phyloP scores from a whole-genome alignment of 2,113 vertebrate species.

The Cinclus mexicanus region DNA sequence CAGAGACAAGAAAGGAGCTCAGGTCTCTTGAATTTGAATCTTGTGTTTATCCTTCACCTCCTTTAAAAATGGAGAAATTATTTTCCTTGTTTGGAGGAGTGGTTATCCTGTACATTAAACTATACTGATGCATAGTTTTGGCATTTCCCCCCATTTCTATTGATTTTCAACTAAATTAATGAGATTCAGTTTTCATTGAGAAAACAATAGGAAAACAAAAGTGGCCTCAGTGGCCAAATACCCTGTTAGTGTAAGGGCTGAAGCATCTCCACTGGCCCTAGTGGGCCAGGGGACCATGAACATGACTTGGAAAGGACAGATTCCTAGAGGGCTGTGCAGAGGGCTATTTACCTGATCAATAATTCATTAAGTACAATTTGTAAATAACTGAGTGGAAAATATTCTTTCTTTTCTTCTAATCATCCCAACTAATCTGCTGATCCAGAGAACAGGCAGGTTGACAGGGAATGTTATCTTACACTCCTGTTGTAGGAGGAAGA shows the following conservation, averaged over 20 bases:
- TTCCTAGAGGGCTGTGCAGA: background rate
- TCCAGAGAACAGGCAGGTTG: background rate
- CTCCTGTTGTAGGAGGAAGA: background rate
- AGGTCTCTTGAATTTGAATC: background rate
- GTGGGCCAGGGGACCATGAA: background rate
- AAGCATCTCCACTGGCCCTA: background rate
- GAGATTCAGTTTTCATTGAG: background rate
- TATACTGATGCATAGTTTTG: background rate
- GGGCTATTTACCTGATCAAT: background rate
- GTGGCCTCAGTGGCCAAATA: background rate
- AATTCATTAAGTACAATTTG: constrained; percentile 43
- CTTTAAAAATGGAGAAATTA: background rate
- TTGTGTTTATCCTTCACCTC: background rate
- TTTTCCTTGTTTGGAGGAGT: background rate
- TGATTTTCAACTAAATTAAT: background rate
- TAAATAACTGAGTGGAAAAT: constrained; percentile 47
- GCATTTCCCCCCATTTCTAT: background rate
- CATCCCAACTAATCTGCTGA: constrained; percentile 40
- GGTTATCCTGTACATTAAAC: background rate
- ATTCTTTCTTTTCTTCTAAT: constrained; percentile 45
- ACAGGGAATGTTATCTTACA: background rate
- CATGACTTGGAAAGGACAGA: background rate
- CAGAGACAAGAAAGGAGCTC: background rate
- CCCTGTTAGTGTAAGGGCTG: background rate
- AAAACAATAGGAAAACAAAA: background rate